Conservation (phyloP, 2,888 invertebrate species). For the Philaethria dido region DNA sequence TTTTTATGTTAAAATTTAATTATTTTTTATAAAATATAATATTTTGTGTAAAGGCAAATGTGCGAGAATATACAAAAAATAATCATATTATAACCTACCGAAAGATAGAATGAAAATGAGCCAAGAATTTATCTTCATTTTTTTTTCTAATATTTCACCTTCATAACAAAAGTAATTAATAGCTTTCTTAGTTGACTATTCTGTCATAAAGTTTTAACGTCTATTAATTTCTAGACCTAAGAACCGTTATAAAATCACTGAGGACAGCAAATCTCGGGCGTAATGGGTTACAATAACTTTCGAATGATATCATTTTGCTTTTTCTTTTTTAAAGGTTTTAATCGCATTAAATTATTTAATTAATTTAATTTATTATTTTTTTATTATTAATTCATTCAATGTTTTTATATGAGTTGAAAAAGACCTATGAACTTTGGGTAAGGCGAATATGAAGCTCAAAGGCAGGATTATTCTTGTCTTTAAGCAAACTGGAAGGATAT, state of each 20-base stretch:
- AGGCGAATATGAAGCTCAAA: no score
- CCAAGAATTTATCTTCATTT: not conserved
- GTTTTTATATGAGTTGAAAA: no score
- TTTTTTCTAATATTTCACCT: not conserved
- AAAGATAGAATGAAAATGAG: not conserved
- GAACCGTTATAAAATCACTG: slow-evolving; percentile 6
- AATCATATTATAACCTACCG: not conserved
- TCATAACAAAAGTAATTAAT: slow-evolving; percentile 2
- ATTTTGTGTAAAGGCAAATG: no score
- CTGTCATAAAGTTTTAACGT: slow-evolving; percentile 12
- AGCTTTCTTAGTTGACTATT: slow-evolving; percentile 1
- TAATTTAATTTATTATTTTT: no score
- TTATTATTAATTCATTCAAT: no score
- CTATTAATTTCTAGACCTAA: slow-evolving; percentile 16
- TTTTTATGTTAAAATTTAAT: no score
- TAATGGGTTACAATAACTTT: slow-evolving; percentile 10
- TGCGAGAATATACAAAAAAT: not conserved
- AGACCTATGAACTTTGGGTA: no score
- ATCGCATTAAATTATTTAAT: no score
- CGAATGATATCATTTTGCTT: not conserved
- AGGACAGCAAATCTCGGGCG: slow-evolving; percentile 1
- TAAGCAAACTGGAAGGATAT: no score
- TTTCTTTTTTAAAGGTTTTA: not conserved
- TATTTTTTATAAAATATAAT: no score
- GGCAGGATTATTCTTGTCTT: no score